phyloP scores from a whole-genome alignment of 2,113 vertebrate species.

The Coracopsis vasa region DNA sequence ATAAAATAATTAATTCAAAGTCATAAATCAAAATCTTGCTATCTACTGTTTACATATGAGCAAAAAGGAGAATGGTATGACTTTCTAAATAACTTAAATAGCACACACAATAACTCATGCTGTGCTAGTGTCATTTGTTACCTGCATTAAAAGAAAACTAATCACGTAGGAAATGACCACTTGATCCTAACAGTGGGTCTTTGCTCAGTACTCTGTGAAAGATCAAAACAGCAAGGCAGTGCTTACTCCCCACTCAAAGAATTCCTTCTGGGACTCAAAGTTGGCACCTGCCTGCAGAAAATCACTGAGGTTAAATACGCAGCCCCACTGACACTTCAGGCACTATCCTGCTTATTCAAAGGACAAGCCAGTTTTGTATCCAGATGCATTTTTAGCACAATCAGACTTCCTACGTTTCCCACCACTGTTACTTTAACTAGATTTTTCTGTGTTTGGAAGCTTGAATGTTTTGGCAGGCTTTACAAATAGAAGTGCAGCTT shows the following conservation, averaged over 20 bases:
- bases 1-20: not conserved
- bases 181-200: not conserved
- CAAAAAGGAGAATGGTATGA: not conserved
- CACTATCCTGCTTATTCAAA: not conserved
- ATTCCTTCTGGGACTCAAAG: not conserved
- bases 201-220: not conserved
- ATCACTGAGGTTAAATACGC: not conserved
- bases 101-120: not conserved
- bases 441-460: not conserved
- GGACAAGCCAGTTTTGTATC: not conserved
- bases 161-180: not conserved
- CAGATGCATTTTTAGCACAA: not conserved
- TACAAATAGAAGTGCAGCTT: not conserved
- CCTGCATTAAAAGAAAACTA: not conserved
- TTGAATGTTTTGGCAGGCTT: not conserved
- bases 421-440: not conserved
- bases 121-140: not conserved
- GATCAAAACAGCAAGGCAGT: not conserved
- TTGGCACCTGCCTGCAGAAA: not conserved
- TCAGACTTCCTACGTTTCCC: not conserved
- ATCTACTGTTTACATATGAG: not conserved
- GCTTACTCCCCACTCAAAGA: not conserved
- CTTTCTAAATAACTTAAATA: not conserved
- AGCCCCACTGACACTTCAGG: not conserved
- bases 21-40: not conserved